Percentiles rank a stretch among this genome's conserved stretches.
These are phyloP conservation scores for Limenitis camilla DNA, from an alignment of 2,888 invertebrate species.

Conservation along the genomic window DNA sequence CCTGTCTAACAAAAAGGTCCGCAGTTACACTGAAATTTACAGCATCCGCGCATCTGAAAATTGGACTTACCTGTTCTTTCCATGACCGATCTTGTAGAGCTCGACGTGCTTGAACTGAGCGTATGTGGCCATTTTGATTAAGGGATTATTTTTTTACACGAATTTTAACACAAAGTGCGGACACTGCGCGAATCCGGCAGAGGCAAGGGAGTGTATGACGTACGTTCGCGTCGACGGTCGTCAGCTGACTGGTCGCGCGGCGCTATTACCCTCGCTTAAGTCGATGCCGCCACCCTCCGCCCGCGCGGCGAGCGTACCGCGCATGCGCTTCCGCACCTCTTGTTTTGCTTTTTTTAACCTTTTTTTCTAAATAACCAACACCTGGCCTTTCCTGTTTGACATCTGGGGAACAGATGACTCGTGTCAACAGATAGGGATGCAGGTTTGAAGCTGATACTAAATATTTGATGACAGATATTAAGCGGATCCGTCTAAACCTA, in stretches of 20 bases:
- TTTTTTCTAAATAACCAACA: constrained; percentile 32
- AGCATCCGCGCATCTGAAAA: constrained; percentile 42
- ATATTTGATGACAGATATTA: constrained; percentile 22
- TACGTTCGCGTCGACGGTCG: constrained; percentile 46
- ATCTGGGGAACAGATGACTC: constrained; percentile 36
- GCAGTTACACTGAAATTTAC: constrained; percentile 24
- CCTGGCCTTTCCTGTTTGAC: constrained; percentile 35
- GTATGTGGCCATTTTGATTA: constrained; percentile 86
- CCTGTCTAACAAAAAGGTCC: constrained; percentile 27
- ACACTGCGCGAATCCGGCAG: constrained; percentile 33
- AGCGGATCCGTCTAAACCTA: constrained; percentile 8
- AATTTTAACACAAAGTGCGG: constrained; percentile 31
- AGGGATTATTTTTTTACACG: constrained; percentile 29
- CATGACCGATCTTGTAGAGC: constrained; percentile 94
- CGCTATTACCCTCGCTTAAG: constrained; percentile 63
- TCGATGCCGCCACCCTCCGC: constrained; percentile 69
- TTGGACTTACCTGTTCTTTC: constrained; percentile 86
- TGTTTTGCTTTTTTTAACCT: constrained; percentile 31
- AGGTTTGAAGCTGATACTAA: constrained; percentile 22
- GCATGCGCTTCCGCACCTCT: constrained; percentile 58
- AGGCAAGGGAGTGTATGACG: constrained; percentile 29
- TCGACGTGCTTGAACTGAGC: constrained; percentile 95
- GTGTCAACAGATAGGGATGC: constrained; percentile 32
- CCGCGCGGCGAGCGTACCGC: constrained; percentile 53
- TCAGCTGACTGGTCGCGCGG: constrained; percentile 74